Evolutionary conservation across 1,140 invertebrate species (phyloP).

Genomic region (Drosophila busckii): DNA sequence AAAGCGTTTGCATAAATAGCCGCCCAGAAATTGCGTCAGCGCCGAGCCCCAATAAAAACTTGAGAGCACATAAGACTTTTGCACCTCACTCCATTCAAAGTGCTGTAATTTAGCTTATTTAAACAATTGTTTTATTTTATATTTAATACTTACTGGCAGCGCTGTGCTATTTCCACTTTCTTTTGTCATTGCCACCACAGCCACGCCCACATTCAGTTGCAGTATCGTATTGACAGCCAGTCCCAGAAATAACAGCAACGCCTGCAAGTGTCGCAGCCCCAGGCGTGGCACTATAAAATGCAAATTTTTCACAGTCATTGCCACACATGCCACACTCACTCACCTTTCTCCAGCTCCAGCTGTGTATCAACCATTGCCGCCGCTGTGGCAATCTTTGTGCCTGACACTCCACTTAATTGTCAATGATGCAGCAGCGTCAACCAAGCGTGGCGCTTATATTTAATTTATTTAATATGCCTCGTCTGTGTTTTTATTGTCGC

Average conservation of each 20-base stretch:
- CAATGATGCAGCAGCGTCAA: background rate
- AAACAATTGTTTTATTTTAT: background rate
- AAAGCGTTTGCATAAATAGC: slow-evolving; percentile 78
- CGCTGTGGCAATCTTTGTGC: background rate
- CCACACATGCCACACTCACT: background rate
- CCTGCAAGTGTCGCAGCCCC: slow-evolving; percentile 84
- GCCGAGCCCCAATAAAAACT: slow-evolving; percentile 82
- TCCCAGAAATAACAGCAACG: slow-evolving; percentile 82
- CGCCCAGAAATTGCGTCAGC: slow-evolving; percentile 61
- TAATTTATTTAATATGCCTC: too few relatives aligned
- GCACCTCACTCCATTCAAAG: slow-evolving; percentile 80
- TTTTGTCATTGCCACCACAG: slow-evolving; percentile 80
- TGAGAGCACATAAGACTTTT: slow-evolving; percentile 81
- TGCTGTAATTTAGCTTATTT: slow-evolving; percentile 31
- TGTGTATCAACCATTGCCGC: slow-evolving; percentile 28
- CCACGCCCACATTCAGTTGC: slow-evolving; percentile 84
- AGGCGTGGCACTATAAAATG: slow-evolving; percentile 65
- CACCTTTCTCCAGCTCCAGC: slow-evolving; percentile 34
- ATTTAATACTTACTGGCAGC: slow-evolving; percentile 62
- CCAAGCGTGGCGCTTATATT: too few relatives aligned
- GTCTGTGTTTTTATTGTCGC: too few relatives aligned
- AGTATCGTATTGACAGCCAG: slow-evolving; percentile 83
- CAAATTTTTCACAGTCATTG: slow-evolving; percentile 13
- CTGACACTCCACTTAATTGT: background rate
- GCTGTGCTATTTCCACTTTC: slow-evolving; percentile 42